Evolutionary conservation across 2,797 vertebrate species (phyloP).

Genomic region (Sternarchorhynchus goeldii): DNA sequence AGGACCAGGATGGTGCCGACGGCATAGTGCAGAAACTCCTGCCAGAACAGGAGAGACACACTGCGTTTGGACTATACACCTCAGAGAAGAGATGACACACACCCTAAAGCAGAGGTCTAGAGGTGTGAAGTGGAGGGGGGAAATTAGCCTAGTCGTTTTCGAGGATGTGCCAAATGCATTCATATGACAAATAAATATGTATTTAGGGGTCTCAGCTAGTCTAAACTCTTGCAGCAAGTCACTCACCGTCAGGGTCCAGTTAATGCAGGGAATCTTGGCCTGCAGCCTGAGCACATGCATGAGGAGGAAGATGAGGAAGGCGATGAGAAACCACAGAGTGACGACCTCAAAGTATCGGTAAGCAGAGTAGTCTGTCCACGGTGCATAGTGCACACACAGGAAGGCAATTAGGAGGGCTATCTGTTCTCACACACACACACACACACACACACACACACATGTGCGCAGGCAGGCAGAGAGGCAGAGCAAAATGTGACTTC

Average conservation of each 20-base stretch:
- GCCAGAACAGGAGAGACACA: slow-evolving; percentile 15
- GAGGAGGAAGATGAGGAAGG: slow-evolving; percentile 86
- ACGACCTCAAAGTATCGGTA: slow-evolving; percentile 90
- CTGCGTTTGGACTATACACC: no score
- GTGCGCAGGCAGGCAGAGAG: no score
- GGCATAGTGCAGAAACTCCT: slow-evolving; percentile 94
- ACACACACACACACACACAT: not conserved
- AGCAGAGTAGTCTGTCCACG: slow-evolving; percentile 72
- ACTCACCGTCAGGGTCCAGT: slow-evolving; percentile 91
- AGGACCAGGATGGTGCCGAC: slow-evolving; percentile 85
- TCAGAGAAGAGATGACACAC: no score
- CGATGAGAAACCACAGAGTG: slow-evolving; percentile 84
- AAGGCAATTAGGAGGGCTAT: slow-evolving; percentile 83
- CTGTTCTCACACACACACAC: slow-evolving; percentile 66
- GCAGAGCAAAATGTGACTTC: no score
- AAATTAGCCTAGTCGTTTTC: no score
- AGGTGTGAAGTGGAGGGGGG: no score
- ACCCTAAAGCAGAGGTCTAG: no score
- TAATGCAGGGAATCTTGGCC: slow-evolving; percentile 84
- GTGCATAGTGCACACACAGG: slow-evolving; percentile 78
- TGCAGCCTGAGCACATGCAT: slow-evolving; percentile 86
- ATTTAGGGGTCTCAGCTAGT: no score
- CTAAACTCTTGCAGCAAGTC: no score
- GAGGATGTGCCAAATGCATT: no score
- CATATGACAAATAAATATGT: no score